Conservation (phyloP, 2,888 invertebrate genomes). For the Sarcophaga subvicina region DNA sequence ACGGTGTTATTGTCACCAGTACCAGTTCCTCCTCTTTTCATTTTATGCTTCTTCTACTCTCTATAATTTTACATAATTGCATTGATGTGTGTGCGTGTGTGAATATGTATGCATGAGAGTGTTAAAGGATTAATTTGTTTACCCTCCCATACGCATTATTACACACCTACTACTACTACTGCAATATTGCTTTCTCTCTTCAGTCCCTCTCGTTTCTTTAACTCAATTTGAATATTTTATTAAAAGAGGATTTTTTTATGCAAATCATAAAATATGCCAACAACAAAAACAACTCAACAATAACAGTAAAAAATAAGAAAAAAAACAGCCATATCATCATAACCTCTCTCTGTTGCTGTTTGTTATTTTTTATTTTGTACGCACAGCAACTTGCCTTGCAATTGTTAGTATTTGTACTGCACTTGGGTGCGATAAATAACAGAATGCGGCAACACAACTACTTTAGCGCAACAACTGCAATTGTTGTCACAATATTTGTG, state of each 20-base stretch:
- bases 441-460: background rate
- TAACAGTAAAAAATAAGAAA: background rate
- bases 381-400: background rate
- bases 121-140: slow-evolving; percentile 66
- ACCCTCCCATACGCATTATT: slow-evolving; percentile 16
- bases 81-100: background rate
- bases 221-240: slow-evolving; percentile 23
- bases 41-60: background rate
- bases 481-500: slow-evolving; percentile 57
- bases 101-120: background rate
- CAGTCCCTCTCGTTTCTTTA: background rate
- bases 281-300: slow-evolving; percentile 14
- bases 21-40: background rate
- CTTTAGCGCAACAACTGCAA: slow-evolving; percentile 27
- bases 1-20: slow-evolving; percentile 54
- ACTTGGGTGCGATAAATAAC: background rate
- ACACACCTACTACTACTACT: slow-evolving; percentile 1
- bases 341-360: slow-evolving; percentile 4
- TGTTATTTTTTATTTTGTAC: background rate
- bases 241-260: slow-evolving; percentile 44
- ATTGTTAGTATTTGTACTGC: background rate
- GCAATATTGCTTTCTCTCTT: background rate
- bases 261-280: slow-evolving; percentile 51
- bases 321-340: background rate
- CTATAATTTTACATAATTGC: background rate